Conservation (phyloP, 2,888 invertebrate species). For the Megalurothrips usitatus region DNA sequence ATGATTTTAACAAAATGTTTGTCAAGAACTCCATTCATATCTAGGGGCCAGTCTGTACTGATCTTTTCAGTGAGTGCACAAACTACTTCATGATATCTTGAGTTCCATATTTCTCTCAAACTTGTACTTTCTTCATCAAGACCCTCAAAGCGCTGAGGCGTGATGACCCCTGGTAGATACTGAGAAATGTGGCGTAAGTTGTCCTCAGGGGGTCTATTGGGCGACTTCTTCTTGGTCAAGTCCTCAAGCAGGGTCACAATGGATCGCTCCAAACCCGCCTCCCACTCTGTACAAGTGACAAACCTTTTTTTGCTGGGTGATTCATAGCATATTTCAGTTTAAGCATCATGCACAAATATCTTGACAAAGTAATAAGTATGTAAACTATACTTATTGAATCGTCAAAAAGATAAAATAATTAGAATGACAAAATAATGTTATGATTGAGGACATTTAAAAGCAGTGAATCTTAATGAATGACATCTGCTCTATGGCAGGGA, state of each 20-base stretch:
- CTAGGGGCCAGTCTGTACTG: background rate
- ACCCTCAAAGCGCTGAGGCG: background rate
- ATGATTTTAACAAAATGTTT: background rate
- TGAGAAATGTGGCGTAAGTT: background rate
- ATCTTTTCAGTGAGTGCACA: background rate
- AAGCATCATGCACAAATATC: background rate
- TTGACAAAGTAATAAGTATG: too few species aligned
- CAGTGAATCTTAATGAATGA: too few species aligned
- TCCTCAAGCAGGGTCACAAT: constrained; percentile 18
- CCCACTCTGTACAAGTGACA: constrained; percentile 18
- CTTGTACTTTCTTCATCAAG: background rate
- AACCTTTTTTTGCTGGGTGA: background rate
- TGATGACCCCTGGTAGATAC: background rate
- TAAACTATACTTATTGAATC: background rate
- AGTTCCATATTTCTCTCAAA: background rate
- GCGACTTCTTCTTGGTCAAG: background rate
- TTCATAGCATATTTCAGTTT: background rate
- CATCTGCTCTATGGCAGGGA: too few species aligned
- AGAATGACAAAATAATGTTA: too few species aligned
- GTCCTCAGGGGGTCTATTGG: constrained; percentile 1
- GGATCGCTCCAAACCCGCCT: constrained; percentile 14
- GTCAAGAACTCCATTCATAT: background rate
- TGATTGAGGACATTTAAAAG: too few species aligned
- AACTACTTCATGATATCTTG: background rate
- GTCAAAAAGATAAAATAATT: too few species aligned